Base-by-base conservation (phyloP, 2,797 vertebrate species). In the Carcharodon carcharias region DNA sequence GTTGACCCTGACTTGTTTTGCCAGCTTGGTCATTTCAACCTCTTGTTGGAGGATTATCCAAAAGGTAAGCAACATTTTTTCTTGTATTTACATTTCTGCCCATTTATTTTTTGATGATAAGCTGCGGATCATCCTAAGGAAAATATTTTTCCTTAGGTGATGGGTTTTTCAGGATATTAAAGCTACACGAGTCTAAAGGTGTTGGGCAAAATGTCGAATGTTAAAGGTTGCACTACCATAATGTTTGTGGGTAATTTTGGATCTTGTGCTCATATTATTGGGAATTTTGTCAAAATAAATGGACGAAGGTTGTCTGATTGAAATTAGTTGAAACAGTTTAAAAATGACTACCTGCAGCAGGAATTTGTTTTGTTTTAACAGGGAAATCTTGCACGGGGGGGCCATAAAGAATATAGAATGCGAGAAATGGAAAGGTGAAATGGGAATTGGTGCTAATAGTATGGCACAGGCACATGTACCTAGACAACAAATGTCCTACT, bases 11-110 rank as follows among this genome's bases (percentile, higher is more conserved):
- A 99, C 98, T 98, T 99, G 97, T 99, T 99, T 98, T 99, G 99
- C 98, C 99, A 99, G 97, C 98, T 99, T 97, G 99, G 99, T 97
- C 99, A 99, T 98, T 99, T 99, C 98, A 99, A 99, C 98, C 99
- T 99, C 97, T 98, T 99, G 97, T 98, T 99, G 98, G 99, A 99
- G 98, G 99, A 99, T 97, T 99, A 99, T 98, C 98, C 98, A 97
- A 99, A 99, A 99, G 99, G 99, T 99, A 98, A 98, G 98, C 96
- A 8, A 35, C n/a, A 26, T 0, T 61, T 0, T 96, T 23, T 95
- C 96, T 21, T 63, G 67, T 96, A 96, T 61, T 45, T 88, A 58
- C 45, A 95, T 56, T 69, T 73, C 23, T 71, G 69, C 23, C 12
- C 40, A 50, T 73, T 67, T 58, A 61, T 31, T 35, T 67, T 94